A percentile compares a stretch with the other conserved stretches of the same genome.
Conservation (phyloP, 1,140 invertebrate genomes). For the Papilio polytes region DNA sequence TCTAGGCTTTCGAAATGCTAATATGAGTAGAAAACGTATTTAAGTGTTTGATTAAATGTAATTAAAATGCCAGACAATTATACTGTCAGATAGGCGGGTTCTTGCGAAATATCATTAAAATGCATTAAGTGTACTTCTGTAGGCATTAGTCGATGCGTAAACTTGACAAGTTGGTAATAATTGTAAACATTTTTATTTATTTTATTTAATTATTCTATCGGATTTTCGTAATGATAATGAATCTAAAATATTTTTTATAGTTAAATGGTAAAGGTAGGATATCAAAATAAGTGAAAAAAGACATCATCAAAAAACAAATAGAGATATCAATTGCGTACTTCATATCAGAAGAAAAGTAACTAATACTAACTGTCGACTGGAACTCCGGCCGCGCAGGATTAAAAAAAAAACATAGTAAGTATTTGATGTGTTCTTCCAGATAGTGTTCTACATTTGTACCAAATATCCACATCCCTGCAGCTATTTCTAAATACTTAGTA, state of each 20-base stretch:
- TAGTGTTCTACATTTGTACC: too few species aligned
- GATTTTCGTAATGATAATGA: neutral
- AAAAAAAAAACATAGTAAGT: too few species aligned
- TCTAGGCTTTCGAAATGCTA: conserved; percentile 31
- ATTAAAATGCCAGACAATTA: conserved; percentile 27
- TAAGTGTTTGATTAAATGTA: conserved; percentile 18
- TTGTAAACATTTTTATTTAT: neutral
- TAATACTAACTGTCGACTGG: neutral
- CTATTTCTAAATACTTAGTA: too few species aligned
- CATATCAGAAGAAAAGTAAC: too few species aligned
- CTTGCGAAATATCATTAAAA: conserved; percentile 30
- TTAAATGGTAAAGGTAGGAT: neutral
- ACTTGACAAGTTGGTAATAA: neutral
- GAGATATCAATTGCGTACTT: too few species aligned
- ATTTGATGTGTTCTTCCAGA: too few species aligned
- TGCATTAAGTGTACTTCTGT: neutral
- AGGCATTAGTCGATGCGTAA: neutral
- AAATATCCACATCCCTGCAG: too few species aligned
- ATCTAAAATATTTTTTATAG: neutral
- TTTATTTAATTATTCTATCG: neutral
- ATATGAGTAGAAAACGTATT: neutral
- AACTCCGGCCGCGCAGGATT: too few species aligned
- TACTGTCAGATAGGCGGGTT: conserved; percentile 9
- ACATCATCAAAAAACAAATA: too few species aligned
- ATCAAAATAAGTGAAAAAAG: too few species aligned